Conservation (phyloP, 2,797 vertebrate genomes). For the Oreortyx pictus region DNA sequence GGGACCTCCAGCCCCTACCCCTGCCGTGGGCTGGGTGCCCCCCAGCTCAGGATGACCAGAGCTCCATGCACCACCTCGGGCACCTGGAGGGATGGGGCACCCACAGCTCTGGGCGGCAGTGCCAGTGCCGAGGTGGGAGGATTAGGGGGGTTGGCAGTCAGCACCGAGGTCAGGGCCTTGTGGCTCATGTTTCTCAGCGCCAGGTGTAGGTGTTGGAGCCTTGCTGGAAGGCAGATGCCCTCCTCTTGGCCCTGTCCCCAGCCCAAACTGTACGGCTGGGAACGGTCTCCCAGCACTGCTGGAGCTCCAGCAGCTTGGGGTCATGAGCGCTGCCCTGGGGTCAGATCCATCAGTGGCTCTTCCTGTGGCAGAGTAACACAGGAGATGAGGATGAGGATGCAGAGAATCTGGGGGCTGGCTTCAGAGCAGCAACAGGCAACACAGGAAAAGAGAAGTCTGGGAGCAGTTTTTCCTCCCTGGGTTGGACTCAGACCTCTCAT, state of each 20-base stretch:
- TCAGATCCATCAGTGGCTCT: not conserved
- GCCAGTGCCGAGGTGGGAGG: too few relatives aligned
- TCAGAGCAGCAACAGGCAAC: not conserved
- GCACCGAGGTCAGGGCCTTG: fast-evolving
- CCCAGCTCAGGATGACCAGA: too few relatives aligned
- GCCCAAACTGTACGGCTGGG: too few relatives aligned
- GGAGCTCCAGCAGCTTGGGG: too few relatives aligned
- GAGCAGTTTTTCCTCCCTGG: not conserved
- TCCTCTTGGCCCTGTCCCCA: fast-evolving
- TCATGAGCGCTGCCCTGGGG: too few relatives aligned
- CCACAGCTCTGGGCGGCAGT: too few relatives aligned
- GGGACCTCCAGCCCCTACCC: too few relatives aligned
- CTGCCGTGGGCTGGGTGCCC: too few relatives aligned
- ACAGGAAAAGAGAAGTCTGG: not conserved
- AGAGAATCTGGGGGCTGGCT: not conserved
- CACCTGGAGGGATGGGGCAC: too few relatives aligned
- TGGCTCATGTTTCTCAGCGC: fast-evolving
- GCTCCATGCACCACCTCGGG: too few relatives aligned
- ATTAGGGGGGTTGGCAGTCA: fast-evolving
- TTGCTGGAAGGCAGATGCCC: fast-evolving
- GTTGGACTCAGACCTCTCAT: not conserved
- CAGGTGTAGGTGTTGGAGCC: not conserved
- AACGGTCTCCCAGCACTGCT: too few relatives aligned
- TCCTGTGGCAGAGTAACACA: not conserved
- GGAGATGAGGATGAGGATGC: not conserved